These are phyloP conservation scores for Schizothorax lantsangensis DNA, from an alignment of 2,797 vertebrate genomes.

Conservation along the genomic window DNA sequence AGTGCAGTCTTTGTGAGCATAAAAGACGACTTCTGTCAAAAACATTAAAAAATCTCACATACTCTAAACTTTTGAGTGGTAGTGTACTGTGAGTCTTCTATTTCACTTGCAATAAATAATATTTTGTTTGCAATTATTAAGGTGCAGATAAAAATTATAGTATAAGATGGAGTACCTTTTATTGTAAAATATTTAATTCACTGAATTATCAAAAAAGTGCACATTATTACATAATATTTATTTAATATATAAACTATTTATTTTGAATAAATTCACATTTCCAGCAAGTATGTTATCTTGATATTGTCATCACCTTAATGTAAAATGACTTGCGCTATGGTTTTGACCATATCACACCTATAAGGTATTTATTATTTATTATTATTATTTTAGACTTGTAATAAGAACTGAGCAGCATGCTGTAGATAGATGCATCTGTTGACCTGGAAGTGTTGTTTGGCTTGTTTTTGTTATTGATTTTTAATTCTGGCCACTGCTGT, in stretches of 20 bases:
- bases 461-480: conserved; percentile 40
- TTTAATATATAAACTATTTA: neutral
- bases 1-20: neutral
- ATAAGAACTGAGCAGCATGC: neutral
- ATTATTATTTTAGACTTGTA: neutral
- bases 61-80: neutral
- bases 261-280: neutral
- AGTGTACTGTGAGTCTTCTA: neutral
- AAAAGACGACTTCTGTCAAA: neutral
- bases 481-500: conserved; percentile 22
- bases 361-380: neutral
- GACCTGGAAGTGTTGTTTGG: conserved; percentile 22
- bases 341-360: neutral
- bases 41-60: neutral
- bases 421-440: conserved; percentile 12
- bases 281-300: neutral
- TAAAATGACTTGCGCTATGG: neutral
- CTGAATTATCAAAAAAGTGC: neutral
- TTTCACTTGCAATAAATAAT: neutral
- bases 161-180: neutral
- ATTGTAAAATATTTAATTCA: neutral
- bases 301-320: neutral
- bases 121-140: neutral
- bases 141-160: neutral
- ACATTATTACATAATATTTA: neutral